A percentile compares a stretch with the other conserved stretches of the same genome.
Conservation (phyloP, 2,888 invertebrate species). For the Himalopsyche anomala region DNA sequence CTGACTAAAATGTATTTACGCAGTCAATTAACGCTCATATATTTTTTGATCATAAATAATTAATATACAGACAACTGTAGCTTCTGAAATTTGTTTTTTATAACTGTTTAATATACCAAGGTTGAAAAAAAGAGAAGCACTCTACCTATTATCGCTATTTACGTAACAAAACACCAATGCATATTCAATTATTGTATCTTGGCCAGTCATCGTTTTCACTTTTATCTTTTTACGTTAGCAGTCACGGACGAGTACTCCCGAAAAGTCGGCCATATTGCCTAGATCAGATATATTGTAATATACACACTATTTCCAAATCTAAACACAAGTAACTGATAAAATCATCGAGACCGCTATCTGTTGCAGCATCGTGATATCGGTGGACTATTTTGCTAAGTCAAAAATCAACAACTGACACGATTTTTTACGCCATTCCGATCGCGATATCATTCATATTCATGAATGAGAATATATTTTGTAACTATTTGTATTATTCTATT, state of each 20-base stretch:
- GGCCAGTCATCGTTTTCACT: slow-evolving; percentile 46
- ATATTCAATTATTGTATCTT: slow-evolving; percentile 26
- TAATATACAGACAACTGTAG: no score
- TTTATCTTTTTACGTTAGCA: slow-evolving; percentile 37
- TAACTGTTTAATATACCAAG: no score
- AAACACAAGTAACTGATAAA: neutral
- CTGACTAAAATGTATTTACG: no score
- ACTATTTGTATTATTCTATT: neutral
- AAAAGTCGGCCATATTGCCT: neutral
- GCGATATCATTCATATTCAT: neutral
- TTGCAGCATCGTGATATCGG: slow-evolving; percentile 6
- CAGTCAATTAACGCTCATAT: no score
- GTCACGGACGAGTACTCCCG: slow-evolving; percentile 36
- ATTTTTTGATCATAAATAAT: no score
- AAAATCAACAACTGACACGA: slow-evolving; percentile 17
- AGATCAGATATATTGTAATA: slow-evolving; percentile 16
- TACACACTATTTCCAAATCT: neutral
- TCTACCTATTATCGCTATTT: neutral
- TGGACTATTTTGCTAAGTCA: neutral
- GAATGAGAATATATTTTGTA: slow-evolving; percentile 24
- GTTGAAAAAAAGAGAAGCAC: no score
- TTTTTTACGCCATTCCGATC: slow-evolving; percentile 4
- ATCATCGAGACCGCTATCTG: neutral
- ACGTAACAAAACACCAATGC: slow-evolving; percentile 1
- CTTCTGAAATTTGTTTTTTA: no score